phyloP scores from a whole-genome alignment of 2,113 vertebrate species.

The Acanthisitta chloris region DNA sequence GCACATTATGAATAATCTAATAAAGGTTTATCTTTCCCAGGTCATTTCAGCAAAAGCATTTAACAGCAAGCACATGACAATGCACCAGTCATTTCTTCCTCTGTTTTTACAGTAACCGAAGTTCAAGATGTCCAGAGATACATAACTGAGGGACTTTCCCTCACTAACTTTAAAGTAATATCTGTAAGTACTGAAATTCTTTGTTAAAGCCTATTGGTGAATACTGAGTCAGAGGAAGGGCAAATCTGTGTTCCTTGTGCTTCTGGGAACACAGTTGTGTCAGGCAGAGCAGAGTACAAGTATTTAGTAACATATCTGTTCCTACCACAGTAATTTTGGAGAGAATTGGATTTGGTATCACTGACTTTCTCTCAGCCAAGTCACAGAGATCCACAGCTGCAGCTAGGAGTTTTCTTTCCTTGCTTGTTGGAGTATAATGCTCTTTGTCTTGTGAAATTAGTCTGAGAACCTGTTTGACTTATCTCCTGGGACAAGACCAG shows the following conservation, averaged over 20 bases:
- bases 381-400: neutral
- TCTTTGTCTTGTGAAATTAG: neutral
- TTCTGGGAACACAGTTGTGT: neutral
- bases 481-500: constrained; percentile 16
- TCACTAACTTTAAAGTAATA: neutral
- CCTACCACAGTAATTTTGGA: neutral
- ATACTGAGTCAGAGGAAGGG: neutral
- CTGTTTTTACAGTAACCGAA: neutral
- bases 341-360: neutral
- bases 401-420: neutral
- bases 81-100: neutral
- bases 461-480: neutral
- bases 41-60: neutral
- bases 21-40: neutral
- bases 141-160: neutral
- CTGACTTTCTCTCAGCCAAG: neutral
- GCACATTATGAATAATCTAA: neutral
- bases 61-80: neutral
- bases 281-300: neutral
- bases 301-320: neutral
- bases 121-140: neutral
- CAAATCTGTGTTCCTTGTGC: neutral
- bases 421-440: neutral
- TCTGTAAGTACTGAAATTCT: neutral
- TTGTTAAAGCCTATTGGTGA: neutral